Base-by-base conservation (phyloP, 1,140 invertebrate species). In the Drosophila sulfurigaster region DNA sequence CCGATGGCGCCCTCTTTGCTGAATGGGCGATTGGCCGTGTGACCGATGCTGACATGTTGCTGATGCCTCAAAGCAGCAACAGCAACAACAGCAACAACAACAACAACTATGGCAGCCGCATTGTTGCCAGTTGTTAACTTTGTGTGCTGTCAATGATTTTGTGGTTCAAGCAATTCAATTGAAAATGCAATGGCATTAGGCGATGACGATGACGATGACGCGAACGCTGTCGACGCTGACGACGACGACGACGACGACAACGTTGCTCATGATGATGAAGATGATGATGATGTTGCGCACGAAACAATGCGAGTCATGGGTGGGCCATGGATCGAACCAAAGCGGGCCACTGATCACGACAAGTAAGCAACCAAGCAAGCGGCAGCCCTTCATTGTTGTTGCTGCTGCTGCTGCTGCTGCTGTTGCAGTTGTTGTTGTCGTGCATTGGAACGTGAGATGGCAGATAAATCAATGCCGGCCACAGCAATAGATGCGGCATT, bases 71-170 rank as follows among this genome's bases (percentile, higher is more conserved):
- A 48, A 62, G 15, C 57, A 69, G 3, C 35, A 51, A 6, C 65
- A 59, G 6, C 35, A 49, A 7, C 41, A 20, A 7, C 41, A 20
- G 13, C 43, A 48, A 16, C 32, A 49, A 15, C 43, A 58, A n/a
- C 32, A 35, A 11, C 43, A 69, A 52, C 73, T 60, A 49, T 13
- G 54, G 35, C 46, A 60, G 25, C 59, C n/a, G 71, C 82, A 78
- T 78, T 60, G 59, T 56, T 75, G 73, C 65, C 43, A 56, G 78
- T 81, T 86, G 78, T 72, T 71, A 78, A 62, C 63, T 72, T 74
- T 78, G 70, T 74, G 45, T 73, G 77, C 82, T 88, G 83, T 88
- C 85, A 89, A 89, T 88, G 85, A 79, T 78, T 88, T 81, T 87
- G 83, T 80, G 77, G 79, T 83, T 69, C 77, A 59, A 72, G 83